Percentiles rank a stretch among this genome's conserved stretches.
Conservation (phyloP, 2,797 vertebrate species). For the Clarias platycephalus region DNA sequence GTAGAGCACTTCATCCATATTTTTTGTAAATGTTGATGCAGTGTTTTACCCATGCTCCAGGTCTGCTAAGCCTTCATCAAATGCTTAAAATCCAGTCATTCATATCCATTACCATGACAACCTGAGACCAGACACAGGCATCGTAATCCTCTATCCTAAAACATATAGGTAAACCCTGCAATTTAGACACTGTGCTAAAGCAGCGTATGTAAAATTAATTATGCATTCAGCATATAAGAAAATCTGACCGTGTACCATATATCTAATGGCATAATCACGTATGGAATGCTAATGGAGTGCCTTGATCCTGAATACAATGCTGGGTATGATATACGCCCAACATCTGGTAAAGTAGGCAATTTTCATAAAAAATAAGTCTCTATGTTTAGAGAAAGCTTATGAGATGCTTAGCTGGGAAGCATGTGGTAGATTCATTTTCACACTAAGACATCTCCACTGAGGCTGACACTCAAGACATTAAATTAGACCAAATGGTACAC, state of each 20-base stretch:
- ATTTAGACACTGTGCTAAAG: slow-evolving; percentile 33
- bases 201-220: slow-evolving; percentile 46
- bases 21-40: slow-evolving; percentile 31
- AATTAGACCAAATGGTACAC: slow-evolving; percentile 55
- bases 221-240: slow-evolving; percentile 35
- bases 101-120: slow-evolving; percentile 69
- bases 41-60: slow-evolving; percentile 24
- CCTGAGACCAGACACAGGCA: slow-evolving; percentile 46
- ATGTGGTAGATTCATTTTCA: slow-evolving; percentile 48
- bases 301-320: slow-evolving; percentile 2
- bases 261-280: slow-evolving; percentile 18
- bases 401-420: slow-evolving; percentile 35
- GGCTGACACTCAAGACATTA: slow-evolving; percentile 46
- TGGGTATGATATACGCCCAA: slow-evolving; percentile 1
- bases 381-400: slow-evolving; percentile 25
- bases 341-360: not conserved
- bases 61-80: slow-evolving; percentile 58
- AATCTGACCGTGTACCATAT: slow-evolving; percentile 14
- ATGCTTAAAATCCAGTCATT: slow-evolving; percentile 59
- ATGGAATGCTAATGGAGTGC: slow-evolving; percentile 20
- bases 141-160: slow-evolving; percentile 52
- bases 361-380: not conserved
- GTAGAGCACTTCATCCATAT: slow-evolving; percentile 24
- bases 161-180: slow-evolving; percentile 46
- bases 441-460: slow-evolving; percentile 46